Evolutionary conservation across 35 echinoderm and acorn worm genomes (phyloP), one percentile per base, ranked within the genome.

Genomic region (Acanthaster planci): DNA sequence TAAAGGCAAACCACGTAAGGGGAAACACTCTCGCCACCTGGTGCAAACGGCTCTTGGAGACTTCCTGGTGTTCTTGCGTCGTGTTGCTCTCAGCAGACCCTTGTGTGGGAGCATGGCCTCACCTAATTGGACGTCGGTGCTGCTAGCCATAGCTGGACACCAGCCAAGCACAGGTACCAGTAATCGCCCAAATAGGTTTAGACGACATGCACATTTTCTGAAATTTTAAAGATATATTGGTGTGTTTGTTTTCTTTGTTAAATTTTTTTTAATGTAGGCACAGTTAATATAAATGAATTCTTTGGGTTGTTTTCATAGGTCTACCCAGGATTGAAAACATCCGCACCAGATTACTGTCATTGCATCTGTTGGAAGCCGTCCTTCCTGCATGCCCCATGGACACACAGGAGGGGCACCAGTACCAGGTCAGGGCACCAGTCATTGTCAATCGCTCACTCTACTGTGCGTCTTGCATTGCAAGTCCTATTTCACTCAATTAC

Each of bases 11-110:
- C 60, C 21, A 26, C 60, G 53, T 54, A 67, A 76, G 22, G 76
- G 81, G 10, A 85, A 23, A 36, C 82, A 75, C 42, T 85, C 55
- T 0, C 79, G 84, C 8, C 90, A 97, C 47, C 78, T 93, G 22
- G 96, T 92, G 10, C 92, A 99, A 78, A 91, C 89, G 5, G 93
- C 96, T 1, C 89, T 99, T 0, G 96, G 96, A 37, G 96, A 99
- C 82, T 91, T 99, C 79, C 60, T 99, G 27, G 96, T 99, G 40
- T 99, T 99, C 67, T 86, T 99, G 7, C 91, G 89, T 16, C 96
- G 96, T 67, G 92, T 99, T 38, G 88, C 92, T 23, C 75, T 84
- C 59, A 79, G 84, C 55, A 40, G 54, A 47, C 56, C 87, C 1
- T 82, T 94, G n/a, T 78, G 89, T 52, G 39, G 84, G 10, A 93